These are phyloP conservation scores for Axis porcinus DNA, from an alignment of 2,113 vertebrate genomes.

Conservation along the genomic window DNA sequence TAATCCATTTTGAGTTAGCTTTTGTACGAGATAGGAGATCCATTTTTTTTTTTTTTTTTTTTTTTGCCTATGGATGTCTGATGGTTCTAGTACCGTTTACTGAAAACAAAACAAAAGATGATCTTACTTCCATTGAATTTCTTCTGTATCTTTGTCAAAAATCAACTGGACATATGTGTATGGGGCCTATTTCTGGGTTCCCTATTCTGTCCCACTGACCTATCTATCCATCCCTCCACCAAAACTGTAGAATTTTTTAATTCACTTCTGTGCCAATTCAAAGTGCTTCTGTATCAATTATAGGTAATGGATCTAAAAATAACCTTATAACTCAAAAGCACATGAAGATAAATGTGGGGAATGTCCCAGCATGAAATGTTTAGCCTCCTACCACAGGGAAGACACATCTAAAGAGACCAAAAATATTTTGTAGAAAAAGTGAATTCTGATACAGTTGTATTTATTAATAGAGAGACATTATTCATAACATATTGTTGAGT, in stretches of 20 bases:
- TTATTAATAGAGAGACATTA: neutral
- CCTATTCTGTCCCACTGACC: neutral
- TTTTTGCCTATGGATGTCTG: neutral
- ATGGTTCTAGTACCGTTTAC: neutral
- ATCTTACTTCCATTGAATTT: neutral
- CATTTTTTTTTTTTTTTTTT: neutral
- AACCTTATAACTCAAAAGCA: neutral
- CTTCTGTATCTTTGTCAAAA: neutral
- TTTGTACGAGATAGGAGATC: neutral
- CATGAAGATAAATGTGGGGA: neutral
- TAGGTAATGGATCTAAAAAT: neutral
- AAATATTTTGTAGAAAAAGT: neutral
- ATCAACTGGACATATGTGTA: fast-evolving
- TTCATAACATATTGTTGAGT: neutral
- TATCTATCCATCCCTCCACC: neutral
- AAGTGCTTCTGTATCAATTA: neutral
- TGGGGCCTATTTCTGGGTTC: neutral
- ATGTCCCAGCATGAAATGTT: neutral
- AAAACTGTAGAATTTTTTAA: neutral
- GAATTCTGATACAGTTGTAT: neutral
- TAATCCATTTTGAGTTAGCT: neutral
- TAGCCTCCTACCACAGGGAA: neutral
- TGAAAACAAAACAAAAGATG: neutral
- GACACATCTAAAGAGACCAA: neutral
- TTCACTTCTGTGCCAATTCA: neutral